Percentiles rank a stretch among this genome's conserved stretches.
Conservation (phyloP, 2,888 invertebrate species). For the Microchrysa polita region DNA sequence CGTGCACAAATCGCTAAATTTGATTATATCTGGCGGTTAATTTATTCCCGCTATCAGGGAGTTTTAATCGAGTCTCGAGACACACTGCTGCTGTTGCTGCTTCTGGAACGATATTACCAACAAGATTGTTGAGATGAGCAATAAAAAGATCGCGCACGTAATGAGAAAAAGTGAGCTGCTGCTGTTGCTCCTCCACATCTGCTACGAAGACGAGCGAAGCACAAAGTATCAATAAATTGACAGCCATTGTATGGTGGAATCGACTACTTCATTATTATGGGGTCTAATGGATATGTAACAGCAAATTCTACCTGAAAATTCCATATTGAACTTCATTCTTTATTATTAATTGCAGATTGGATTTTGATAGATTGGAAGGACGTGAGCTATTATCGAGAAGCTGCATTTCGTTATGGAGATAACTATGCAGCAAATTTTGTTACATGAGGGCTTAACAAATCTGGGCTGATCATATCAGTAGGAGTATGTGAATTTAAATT, state of each 20-base stretch:
- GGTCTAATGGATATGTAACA: slow-evolving; percentile 12
- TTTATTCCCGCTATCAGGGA: slow-evolving; percentile 46
- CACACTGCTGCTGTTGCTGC: no score
- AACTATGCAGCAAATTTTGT: neutral
- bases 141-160: slow-evolving; percentile 1
- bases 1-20: slow-evolving; percentile 46
- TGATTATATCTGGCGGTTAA: slow-evolving; percentile 48
- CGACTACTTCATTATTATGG: slow-evolving; percentile 25
- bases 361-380: neutral
- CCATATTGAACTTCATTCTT: slow-evolving; percentile 14
- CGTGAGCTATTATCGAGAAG: no score
- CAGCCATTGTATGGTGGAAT: slow-evolving; percentile 13
- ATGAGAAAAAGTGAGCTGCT: no score
- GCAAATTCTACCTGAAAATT: no score
- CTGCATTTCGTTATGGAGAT: no score
- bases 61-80: slow-evolving; percentile 43
- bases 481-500: no score
- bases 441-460: no score
- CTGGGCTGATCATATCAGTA: no score
- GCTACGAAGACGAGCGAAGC: slow-evolving; percentile 3
- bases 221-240: slow-evolving; percentile 29
- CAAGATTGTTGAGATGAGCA: slow-evolving; percentile 7
- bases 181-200: slow-evolving; percentile 12
- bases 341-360: slow-evolving; percentile 2
- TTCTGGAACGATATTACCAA: slow-evolving; percentile 8